Evolutionary conservation across 2,113 vertebrate genomes (phyloP), one percentile per base, ranked within the genome.

Genomic region (Thunnus thynnus): DNA sequence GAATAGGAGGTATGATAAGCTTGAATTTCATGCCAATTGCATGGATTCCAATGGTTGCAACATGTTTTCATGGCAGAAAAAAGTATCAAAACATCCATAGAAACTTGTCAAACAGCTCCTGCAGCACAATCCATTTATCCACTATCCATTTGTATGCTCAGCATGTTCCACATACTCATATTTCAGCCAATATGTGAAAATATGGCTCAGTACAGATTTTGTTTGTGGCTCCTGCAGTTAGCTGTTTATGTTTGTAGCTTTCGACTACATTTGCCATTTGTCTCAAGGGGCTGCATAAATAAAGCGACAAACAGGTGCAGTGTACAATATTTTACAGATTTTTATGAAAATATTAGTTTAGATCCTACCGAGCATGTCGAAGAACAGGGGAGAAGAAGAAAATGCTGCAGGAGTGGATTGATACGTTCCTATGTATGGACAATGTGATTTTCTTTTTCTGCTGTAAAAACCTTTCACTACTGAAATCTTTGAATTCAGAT

Each of bases 251-350:
- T 61, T 30, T 13, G 22, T 51, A 58, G 9, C 20, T 44, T 55
- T 9, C 0, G 0, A 20, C 13, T 13, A 46, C 22, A 73, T 67
- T 30, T 66, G 55, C 27, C 54, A 20, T 55, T 55, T 25, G 54
- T 72, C 60, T 65, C 41, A 48, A 36, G 46, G 69, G 61, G 17
- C 4, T 30, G 61, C 3, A 27, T 47, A 17, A 63, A 12, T 17
- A 62, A 70, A 70, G 55, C 14, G 25, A 22, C 36, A 2, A 27
- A 47, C 36, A 14, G 36, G 32, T 62, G 25, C 46, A 62, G 66
- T 52, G 13, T 70, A 20, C 47, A 64, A 27, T 56, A 17, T 71
- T 73, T 52, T 47, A 36, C 46, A 51, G 47, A 36, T 66, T 65
- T 57, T 18, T 51, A 18, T 55, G 36, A 57, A 32, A 41, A 48